Evolutionary conservation across 2,888 invertebrate species (phyloP), one percentile per base, ranked within the genome.

Genomic region (Ennomos quercinarius): DNA sequence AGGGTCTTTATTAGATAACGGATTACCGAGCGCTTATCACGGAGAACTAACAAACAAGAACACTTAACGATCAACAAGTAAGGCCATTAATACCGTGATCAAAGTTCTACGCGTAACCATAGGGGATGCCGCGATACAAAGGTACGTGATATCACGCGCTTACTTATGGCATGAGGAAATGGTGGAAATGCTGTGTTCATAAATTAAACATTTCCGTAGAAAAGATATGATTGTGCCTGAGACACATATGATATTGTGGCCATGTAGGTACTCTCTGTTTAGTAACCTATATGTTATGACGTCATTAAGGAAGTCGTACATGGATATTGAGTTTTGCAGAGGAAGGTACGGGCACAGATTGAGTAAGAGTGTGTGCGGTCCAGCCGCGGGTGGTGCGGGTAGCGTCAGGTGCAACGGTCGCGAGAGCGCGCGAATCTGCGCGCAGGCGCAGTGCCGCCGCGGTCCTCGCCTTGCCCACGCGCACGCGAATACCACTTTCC

Each of bases 401-500:
- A 69, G 69, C 73, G 78, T 86, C 87, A 87, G 86, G 90, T 88
- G 90, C 89, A 87, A 85, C 78, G 88, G 76, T 78, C 86, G 81
- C 77, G 72, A 69, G 63, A 63, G 65, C 64, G 71, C 67, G 68
- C 64, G 63, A 72, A 66, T 61, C 54, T 55, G 60, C 71, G 72
- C 76, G 72, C 87, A 90, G 89, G 72, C 76, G 72, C 87, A 90
- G 89, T 89, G 83, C 83, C 83, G 79, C 80, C 82, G 86, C 90
- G 91, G 84, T 86, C 89, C 82, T 82, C 84, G 86, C 61, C 81
- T 77, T 73, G 78, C 85, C 84, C 82, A 89, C 89, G 89, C 91
- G 91, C 87, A 81, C 80, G 87, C 86, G 80, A 86, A 86, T 74
- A 76, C 70, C 80, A 79, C 78, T 73, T 83, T 84, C 83, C 83